A percentile compares a stretch with the other conserved stretches of the same genome.
Evolutionary conservation across 2,888 invertebrate species (phyloP).

Genomic region (Agriopis aurantiaria): DNA sequence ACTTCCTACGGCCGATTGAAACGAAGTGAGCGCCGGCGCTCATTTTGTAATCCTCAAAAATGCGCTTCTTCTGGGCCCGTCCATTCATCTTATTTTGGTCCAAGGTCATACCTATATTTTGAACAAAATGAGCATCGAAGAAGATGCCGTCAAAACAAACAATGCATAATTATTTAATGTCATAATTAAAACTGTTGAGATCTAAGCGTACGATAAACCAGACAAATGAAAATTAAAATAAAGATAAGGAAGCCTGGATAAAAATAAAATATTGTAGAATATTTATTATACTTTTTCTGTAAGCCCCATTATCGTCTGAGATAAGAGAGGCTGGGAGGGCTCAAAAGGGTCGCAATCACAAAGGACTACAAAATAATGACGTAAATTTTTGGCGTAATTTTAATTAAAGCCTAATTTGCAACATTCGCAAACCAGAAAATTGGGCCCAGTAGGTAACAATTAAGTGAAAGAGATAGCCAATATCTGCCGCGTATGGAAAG

Average conservation of each 20-base stretch:
- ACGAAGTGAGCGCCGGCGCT: no score
- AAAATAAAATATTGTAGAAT: slow-evolving; percentile 62
- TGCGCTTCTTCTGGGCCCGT: no score
- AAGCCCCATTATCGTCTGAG: slow-evolving; percentile 61
- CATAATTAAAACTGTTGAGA: slow-evolving; percentile 4
- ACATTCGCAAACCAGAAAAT: slow-evolving; percentile 70
- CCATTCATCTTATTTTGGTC: no score
- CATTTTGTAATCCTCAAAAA: no score
- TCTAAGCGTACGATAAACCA: slow-evolving; percentile 23
- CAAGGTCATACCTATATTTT: no score
- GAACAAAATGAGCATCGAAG: no score
- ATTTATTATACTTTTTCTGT: slow-evolving; percentile 64
- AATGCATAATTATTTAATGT: slow-evolving; percentile 3
- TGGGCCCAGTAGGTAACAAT: slow-evolving; percentile 59
- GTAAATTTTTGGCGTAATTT: slow-evolving; percentile 75
- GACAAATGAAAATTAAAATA: slow-evolving; percentile 43
- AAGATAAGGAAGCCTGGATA: slow-evolving; percentile 43
- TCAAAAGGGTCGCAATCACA: slow-evolving; percentile 73
- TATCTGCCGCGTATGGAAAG: slow-evolving; percentile 40
- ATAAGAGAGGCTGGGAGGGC: slow-evolving; percentile 62
- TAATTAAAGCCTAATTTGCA: slow-evolving; percentile 80
- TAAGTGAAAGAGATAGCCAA: slow-evolving; percentile 50
- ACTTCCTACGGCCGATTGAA: no score
- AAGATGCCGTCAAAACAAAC: neutral
- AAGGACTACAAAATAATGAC: slow-evolving; percentile 72